Base-by-base conservation (phyloP, 2,113 vertebrate species). In the Gallinago media region DNA sequence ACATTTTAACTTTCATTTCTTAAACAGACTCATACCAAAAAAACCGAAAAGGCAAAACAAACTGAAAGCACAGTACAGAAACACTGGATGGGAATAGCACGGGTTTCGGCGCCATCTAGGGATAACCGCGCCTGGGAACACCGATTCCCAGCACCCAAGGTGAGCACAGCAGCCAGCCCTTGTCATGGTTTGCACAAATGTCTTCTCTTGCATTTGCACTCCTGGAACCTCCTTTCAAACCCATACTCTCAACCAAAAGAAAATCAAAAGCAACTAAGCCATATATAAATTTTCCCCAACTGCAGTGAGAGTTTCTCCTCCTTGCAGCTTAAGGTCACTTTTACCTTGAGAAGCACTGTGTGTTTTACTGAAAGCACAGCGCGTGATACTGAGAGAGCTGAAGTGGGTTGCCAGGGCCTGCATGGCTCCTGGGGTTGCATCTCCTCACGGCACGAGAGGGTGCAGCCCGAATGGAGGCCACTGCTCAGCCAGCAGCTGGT, bases 111-210 rank as follows among this genome's bases (percentile, higher is more conserved):
- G 25, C 73, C 90, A 61, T 8, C 38, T 70, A 31, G 46, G 52
- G 36, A 17, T 10, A 49, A 9, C 21, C 42, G 44, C 46, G 15
- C 34, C n/a, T 5, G 1, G 1, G 8, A 46, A 1, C 4, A 1
- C 15, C 4, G 44, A 10, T 26, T 6, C 10, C 15, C 88, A 70
- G 80, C 1, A 1, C 32, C 50, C 6, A 9, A 26, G 47, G 54
- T 1, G 7, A 63, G 26, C 38, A 15, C 4, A 5, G 50, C 50
- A 49, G 36, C 12, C 13, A 32, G 3, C 6, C 31, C 31, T 50
- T 5, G 4, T 4, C 36, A 5, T 2, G 15, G 44, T 31, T 59
- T 50, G 26, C 58, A 36, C 36, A 29, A 12, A 34, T 5, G 4
- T 27, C 11, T 38, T 31, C 34, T 47, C 46, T 46, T 54, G 25